phyloP scores from a whole-genome alignment of 2,797 vertebrate genomes.

The Peromyscus attwateri region DNA sequence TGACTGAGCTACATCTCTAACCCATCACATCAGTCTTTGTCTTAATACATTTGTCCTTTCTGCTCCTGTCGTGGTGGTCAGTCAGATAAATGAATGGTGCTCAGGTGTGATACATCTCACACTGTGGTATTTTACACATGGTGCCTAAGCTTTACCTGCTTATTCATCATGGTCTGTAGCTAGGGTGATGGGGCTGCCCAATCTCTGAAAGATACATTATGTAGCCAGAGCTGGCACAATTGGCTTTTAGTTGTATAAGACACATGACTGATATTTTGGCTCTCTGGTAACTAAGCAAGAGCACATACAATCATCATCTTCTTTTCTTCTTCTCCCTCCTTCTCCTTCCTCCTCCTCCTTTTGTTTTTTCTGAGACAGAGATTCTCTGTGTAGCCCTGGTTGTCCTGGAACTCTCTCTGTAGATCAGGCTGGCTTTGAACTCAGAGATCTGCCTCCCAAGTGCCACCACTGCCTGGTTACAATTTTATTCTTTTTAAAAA shows the following conservation, averaged over 20 bases:
- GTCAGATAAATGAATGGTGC: not conserved
- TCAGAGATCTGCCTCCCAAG: not conserved
- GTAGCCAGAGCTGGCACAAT: not conserved
- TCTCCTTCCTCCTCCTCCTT: too few species aligned
- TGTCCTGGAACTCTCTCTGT: not conserved
- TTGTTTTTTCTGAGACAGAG: not conserved
- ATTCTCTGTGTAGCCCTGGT: not conserved
- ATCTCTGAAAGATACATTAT: not conserved
- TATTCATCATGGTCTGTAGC: conserved; percentile 6
- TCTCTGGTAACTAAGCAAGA: conserved; percentile 15
- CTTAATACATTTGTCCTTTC: not conserved
- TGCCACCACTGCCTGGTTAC: not conserved
- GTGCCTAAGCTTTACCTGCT: not conserved
- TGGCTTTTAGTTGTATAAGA: not conserved
- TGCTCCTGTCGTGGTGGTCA: not conserved
- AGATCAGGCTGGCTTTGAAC: not conserved
- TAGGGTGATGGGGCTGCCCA: not conserved
- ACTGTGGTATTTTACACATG: conserved; percentile 25
- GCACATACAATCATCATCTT: not conserved
- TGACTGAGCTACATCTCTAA: not conserved
- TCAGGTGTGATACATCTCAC: not conserved
- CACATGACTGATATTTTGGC: conserved; percentile 1
- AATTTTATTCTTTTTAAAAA: not conserved
- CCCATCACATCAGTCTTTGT: not conserved
- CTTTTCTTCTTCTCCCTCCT: not conserved